A percentile compares a stretch with the other conserved stretches of the same genome.
These are phyloP conservation scores for Dendrolimus punctatus DNA, from an alignment of 1,140 invertebrate genomes.

Conservation along the genomic window DNA sequence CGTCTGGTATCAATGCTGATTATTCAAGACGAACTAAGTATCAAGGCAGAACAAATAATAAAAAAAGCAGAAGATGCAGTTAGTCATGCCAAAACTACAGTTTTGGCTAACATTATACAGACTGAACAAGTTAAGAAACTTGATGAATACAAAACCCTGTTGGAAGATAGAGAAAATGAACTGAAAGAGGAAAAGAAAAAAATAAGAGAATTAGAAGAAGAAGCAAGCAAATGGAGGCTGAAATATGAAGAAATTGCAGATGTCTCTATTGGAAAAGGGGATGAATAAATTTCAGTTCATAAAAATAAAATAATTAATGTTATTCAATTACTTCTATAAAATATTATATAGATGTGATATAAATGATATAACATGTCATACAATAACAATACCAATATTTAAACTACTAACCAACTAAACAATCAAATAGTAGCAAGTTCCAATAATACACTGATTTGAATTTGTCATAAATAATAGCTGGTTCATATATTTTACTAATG, in stretches of 20 bases:
- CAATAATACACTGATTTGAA: too few relatives aligned
- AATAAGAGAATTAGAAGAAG: slow-evolving; percentile 36
- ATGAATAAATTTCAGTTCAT: slow-evolving; percentile 18
- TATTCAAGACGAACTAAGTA: slow-evolving; percentile 51
- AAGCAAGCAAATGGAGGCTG: slow-evolving; percentile 33
- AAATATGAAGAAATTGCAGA: slow-evolving; percentile 33
- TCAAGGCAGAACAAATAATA: slow-evolving; percentile 55
- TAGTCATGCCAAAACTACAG: slow-evolving; percentile 37
- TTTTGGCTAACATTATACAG: slow-evolving; percentile 28
- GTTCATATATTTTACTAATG: too few relatives aligned
- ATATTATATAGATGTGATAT: neutral
- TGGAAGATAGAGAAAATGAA: slow-evolving; percentile 27
- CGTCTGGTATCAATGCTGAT: slow-evolving; percentile 57
- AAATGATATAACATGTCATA: too few relatives aligned
- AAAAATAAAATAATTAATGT: neutral
- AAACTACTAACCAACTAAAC: too few relatives aligned
- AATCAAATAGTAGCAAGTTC: too few relatives aligned
- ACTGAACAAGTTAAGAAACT: slow-evolving; percentile 12
- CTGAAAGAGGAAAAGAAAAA: slow-evolving; percentile 32
- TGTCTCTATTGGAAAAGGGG: slow-evolving; percentile 20
- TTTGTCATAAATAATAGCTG: too few relatives aligned
- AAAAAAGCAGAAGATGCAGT: slow-evolving; percentile 52
- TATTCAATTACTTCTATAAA: neutral
- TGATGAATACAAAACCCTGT: slow-evolving; percentile 29
- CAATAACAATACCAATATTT: too few relatives aligned